phyloP scores from a whole-genome alignment of 2,888 invertebrate species.

The Drosophila histrio region DNA sequence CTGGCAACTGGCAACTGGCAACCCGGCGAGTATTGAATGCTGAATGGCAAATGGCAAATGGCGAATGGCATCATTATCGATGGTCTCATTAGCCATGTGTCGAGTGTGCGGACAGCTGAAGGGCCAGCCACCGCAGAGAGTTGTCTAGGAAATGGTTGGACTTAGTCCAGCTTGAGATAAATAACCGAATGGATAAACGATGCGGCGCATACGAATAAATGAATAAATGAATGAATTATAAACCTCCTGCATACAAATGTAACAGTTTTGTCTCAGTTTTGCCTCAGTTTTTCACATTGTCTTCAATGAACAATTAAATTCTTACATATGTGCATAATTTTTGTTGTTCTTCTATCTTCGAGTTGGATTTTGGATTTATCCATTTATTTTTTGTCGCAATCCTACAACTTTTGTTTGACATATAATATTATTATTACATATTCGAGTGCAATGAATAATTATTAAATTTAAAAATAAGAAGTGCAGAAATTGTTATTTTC shows the following conservation, averaged over 20 bases:
- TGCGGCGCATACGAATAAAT: conserved; percentile 4
- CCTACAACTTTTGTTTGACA: not conserved
- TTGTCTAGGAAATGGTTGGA: conserved; percentile 17
- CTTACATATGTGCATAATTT: conserved; percentile 13
- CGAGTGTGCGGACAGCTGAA: conserved; percentile 28
- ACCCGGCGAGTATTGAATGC: not conserved
- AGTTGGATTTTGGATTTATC: not conserved
- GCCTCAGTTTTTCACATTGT: not conserved
- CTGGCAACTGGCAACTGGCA: not conserved
- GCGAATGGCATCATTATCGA: conserved; percentile 65
- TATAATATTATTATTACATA: too few species aligned
- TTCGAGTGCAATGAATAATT: not conserved
- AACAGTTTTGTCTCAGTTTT: not conserved
- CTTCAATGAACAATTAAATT: conserved; percentile 4
- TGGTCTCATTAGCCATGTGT: conserved; percentile 69
- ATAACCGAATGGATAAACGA: conserved; percentile 44
- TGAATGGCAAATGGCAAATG: not conserved
- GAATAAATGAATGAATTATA: conserved; percentile 29
- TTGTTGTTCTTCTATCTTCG: too few species aligned
- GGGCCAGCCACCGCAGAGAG: not conserved
- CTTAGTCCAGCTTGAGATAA: conserved; percentile 32
- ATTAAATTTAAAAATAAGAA: too few species aligned
- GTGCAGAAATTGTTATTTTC: too few species aligned
- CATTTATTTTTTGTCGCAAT: not conserved
- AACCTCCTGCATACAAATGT: conserved; percentile 40